phyloP scores from a whole-genome alignment of 2,797 vertebrate genomes.

The Pangasius djambal region DNA sequence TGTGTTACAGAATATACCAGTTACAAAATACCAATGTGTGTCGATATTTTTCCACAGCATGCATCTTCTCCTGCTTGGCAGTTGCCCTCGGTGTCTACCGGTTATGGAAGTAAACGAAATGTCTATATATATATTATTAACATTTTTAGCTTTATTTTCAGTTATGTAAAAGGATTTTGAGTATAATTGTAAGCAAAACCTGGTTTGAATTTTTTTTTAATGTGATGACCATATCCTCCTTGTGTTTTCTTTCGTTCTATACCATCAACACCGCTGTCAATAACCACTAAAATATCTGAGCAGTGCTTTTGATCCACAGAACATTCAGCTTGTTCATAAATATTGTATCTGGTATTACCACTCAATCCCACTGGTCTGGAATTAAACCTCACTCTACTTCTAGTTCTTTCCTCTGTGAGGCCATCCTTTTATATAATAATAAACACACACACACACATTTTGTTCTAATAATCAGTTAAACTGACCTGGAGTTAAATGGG shows the following conservation, averaged over 20 bases:
- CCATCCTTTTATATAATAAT: background rate
- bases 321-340: background rate
- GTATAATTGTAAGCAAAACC: background rate
- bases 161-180: background rate
- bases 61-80: conserved; percentile 90
- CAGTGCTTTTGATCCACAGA: background rate
- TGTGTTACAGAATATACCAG: background rate
- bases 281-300: background rate
- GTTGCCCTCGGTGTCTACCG: conserved; percentile 89
- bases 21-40: background rate
- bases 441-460: background rate
- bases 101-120: conserved; percentile 82
- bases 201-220: background rate
- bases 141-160: background rate
- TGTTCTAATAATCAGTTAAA: background rate
- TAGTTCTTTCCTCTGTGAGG: background rate
- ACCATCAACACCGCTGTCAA: no score
- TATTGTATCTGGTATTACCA: background rate
- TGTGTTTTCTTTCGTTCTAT: no score
- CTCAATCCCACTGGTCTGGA: background rate
- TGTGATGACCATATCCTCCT: background rate
- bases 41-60: conserved; percentile 73
- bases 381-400: background rate
- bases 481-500: background rate
- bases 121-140: no score